These are phyloP conservation scores for Antedon mediterranea DNA, from an alignment of 53 echinoderm and acorn worm species.

Conservation along the genomic window DNA sequence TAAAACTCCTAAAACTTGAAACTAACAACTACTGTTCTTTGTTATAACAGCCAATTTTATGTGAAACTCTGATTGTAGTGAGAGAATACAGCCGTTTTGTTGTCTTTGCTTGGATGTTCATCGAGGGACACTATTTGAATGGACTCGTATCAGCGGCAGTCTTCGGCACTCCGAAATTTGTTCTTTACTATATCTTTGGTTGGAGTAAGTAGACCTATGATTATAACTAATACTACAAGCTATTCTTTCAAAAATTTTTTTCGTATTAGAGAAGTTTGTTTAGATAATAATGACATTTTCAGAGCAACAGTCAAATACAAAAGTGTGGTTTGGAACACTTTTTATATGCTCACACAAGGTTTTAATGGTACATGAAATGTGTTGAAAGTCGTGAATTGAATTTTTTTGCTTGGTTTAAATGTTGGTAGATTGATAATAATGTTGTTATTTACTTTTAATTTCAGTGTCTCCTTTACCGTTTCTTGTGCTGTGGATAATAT, in stretches of 20 bases:
- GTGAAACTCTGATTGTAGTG: conserved; percentile 44
- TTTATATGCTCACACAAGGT: too few species aligned
- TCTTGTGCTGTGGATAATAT: not conserved
- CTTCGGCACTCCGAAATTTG: conserved; percentile 70
- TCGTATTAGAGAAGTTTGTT: too few species aligned
- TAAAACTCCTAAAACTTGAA: too few species aligned
- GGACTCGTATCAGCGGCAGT: conserved; percentile 68
- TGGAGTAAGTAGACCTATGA: conserved; percentile 53
- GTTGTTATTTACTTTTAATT: not conserved
- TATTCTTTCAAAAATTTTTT: too few species aligned
- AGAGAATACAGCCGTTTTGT: conserved; percentile 54
- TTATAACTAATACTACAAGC: too few species aligned
- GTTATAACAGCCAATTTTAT: conserved; percentile 42
- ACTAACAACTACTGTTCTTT: not conserved
- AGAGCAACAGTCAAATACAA: too few species aligned
- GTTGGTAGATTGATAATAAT: too few species aligned
- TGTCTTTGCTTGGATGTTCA: conserved; percentile 93
- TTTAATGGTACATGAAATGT: too few species aligned
- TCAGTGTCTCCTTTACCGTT: not conserved
- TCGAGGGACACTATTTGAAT: conserved; percentile 84
- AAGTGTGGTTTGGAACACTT: too few species aligned
- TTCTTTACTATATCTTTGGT: conserved; percentile 65
- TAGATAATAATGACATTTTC: too few species aligned
- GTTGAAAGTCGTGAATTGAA: too few species aligned
- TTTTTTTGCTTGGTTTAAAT: too few species aligned